Evolutionary conservation across 1,140 invertebrate genomes (phyloP).

Genomic region (Palaemon carinicauda): DNA sequence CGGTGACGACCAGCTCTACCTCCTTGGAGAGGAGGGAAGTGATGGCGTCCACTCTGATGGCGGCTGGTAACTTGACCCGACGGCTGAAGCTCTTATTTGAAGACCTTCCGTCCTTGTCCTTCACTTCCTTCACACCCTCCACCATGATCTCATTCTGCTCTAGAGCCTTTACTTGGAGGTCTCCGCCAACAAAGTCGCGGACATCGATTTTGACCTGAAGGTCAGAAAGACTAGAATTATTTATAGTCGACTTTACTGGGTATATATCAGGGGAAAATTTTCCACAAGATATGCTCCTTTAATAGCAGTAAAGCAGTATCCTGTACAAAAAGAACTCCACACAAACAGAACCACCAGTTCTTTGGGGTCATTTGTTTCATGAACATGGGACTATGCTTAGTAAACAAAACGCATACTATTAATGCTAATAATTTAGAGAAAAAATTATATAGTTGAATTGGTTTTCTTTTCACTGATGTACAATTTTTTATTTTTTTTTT

Average conservation of each 20-base stretch:
- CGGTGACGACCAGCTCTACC: slow-evolving; percentile 39
- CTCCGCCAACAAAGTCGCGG: not conserved
- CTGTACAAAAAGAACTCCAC: too few species aligned
- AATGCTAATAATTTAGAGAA: too few species aligned
- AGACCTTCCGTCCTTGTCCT: not conserved
- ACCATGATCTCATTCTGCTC: not conserved
- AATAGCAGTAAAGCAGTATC: too few species aligned
- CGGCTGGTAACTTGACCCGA: slow-evolving; percentile 14
- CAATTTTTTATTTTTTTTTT: too few species aligned
- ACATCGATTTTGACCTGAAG: not conserved
- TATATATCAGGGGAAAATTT: too few species aligned
- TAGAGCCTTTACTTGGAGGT: not conserved
- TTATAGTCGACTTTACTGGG: not conserved
- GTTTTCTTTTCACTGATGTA: too few species aligned
- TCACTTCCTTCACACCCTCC: not conserved
- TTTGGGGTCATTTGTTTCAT: too few species aligned
- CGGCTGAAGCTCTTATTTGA: slow-evolving; percentile 14
- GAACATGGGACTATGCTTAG: too few species aligned
- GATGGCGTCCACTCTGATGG: slow-evolving; percentile 5
- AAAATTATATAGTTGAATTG: too few species aligned
- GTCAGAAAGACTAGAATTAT: not conserved
- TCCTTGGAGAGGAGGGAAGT: slow-evolving; percentile 50
- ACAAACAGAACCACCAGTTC: too few species aligned
- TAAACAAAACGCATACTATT: too few species aligned
- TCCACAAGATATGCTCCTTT: too few species aligned